A percentile compares a stretch with the other conserved stretches of the same genome.
Evolutionary conservation across 2,888 invertebrate species (phyloP).

Genomic region (Pegoplata infirma): DNA sequence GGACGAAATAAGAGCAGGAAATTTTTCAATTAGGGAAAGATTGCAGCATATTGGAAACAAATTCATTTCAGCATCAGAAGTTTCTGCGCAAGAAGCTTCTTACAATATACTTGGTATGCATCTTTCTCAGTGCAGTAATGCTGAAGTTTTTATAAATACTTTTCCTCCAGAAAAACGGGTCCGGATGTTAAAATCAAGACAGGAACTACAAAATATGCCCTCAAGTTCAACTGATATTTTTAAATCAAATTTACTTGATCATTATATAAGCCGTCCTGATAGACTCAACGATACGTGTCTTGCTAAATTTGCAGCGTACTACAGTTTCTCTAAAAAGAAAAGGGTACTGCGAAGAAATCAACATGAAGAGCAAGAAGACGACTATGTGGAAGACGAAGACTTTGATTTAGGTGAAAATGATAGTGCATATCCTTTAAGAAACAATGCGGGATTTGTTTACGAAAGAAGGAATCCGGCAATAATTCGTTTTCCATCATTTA

Average conservation of each 20-base stretch:
- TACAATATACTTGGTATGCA: slow-evolving; percentile 30
- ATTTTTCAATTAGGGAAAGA: slow-evolving; percentile 38
- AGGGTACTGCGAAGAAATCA: background rate
- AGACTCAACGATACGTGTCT: slow-evolving; percentile 14
- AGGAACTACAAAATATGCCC: slow-evolving; percentile 1
- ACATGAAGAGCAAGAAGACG: background rate
- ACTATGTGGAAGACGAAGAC: background rate
- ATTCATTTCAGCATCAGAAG: slow-evolving; percentile 13
- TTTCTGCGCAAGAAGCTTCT: slow-evolving; percentile 32
- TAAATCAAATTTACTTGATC: slow-evolving; percentile 1
- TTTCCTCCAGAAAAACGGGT: slow-evolving; percentile 13
- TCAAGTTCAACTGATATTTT: slow-evolving; percentile 3
- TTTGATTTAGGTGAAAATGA: background rate
- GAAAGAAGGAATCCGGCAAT: background rate
- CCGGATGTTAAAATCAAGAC: background rate
- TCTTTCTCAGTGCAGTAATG: slow-evolving; percentile 28
- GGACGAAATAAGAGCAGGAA: slow-evolving; percentile 33
- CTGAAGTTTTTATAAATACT: slow-evolving; percentile 39
- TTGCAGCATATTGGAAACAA: slow-evolving; percentile 37
- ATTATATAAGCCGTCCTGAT: slow-evolving; percentile 21
- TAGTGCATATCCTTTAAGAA: background rate
- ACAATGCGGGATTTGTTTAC: slow-evolving; percentile 1
- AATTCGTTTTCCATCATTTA: slow-evolving; percentile 4
- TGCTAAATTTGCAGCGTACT: slow-evolving; percentile 27
- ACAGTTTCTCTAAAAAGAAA: background rate